These are phyloP conservation scores for Mus spretus DNA, from an alignment of 2,797 vertebrate genomes.

Conservation along the genomic window DNA sequence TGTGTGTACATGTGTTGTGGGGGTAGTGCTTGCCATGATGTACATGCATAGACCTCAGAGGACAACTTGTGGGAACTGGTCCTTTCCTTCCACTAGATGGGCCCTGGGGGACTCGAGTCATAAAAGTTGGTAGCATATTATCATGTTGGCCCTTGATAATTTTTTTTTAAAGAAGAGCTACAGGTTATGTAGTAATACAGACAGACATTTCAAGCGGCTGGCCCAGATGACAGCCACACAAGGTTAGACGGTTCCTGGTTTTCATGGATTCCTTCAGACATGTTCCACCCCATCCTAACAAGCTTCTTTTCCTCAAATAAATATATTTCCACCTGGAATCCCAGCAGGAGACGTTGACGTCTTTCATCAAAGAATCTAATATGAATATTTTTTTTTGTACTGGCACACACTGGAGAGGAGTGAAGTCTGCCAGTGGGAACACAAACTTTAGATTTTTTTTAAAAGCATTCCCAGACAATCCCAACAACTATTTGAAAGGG, in stretches of 20 bases:
- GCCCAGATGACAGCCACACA: background rate
- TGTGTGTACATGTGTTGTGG: background rate
- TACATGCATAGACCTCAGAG: background rate
- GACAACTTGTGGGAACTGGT: background rate
- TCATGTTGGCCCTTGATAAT: no score
- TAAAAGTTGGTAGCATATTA: background rate
- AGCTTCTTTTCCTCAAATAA: background rate
- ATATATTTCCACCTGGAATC: conserved; percentile 32
- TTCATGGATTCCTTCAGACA: background rate
- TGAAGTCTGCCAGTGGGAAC: background rate
- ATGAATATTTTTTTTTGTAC: background rate
- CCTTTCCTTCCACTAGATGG: background rate
- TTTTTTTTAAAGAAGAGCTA: background rate
- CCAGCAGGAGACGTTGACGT: background rate
- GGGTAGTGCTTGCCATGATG: background rate
- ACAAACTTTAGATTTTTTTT: background rate
- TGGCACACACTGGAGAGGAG: background rate
- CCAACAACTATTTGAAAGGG: background rate
- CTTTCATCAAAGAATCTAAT: conserved; percentile 30
- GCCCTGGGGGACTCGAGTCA: no score
- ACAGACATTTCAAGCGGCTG: background rate
- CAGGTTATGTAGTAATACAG: background rate
- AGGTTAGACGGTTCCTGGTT: background rate
- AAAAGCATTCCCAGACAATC: background rate
- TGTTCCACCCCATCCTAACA: background rate